Conservation (phyloP, 2,113 vertebrate genomes). For the Cathartes aura region DNA sequence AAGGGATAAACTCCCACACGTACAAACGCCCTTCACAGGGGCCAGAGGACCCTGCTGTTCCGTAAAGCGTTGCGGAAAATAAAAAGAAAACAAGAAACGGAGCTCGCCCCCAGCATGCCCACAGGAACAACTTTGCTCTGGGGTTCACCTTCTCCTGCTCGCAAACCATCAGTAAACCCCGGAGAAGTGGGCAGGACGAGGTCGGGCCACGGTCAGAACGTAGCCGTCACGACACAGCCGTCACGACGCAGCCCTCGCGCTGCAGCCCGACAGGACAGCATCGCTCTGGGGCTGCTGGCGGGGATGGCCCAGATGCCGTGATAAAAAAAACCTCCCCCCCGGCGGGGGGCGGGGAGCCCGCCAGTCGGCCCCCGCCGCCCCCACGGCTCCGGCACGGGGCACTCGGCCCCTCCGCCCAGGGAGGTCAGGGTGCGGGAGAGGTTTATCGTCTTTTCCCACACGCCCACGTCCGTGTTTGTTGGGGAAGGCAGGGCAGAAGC, state of each 20-base stretch:
- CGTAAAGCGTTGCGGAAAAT: background rate
- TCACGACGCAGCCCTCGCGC: fast-evolving
- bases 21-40: background rate
- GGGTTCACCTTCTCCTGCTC: background rate
- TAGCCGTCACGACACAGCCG: background rate
- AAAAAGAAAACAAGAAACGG: background rate
- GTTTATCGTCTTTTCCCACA: background rate
- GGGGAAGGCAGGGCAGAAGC: background rate
- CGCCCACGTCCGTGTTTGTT: fast-evolving
- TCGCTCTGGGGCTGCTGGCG: background rate
- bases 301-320: background rate
- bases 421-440: background rate
- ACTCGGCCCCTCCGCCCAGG: background rate
- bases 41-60: background rate
- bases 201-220: fast-evolving
- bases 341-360: background rate
- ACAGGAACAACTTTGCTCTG: background rate
- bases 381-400: background rate
- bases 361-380: background rate
- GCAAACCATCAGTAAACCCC: background rate
- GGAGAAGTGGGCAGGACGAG: background rate
- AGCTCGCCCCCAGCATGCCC: background rate
- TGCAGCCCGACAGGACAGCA: fast-evolving
- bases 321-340: background rate
- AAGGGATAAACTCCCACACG: background rate